Evolutionary conservation across 1,140 invertebrate genomes (phyloP), one percentile per base, ranked within the genome.

Genomic region (Drosophila obscura): DNA sequence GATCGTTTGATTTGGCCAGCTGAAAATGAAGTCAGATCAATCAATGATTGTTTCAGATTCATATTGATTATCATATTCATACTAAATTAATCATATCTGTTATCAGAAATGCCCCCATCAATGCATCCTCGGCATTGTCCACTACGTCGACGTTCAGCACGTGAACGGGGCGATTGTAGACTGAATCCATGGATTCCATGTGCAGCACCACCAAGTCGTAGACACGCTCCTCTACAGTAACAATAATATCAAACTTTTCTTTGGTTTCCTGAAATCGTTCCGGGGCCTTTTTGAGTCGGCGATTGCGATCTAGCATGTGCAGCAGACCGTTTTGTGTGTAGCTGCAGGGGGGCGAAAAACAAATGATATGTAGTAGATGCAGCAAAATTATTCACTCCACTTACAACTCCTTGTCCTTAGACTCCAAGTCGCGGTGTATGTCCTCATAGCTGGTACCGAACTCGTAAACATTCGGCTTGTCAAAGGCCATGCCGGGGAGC

Each of bases 81-180:
- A 97, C 97, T 94, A 97, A 95, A 51, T 95, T 95, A 51, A 98
- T 96, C 92, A 99, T 94, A 93, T 99, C 98, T 92, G 96, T 97
- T 68, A 99, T 98, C 65, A 99, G 93, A 93, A 99, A 99, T n/a
- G 99, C 99, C 67, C 99, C 99, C 89, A 99, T 96, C n/a, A 98
- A 98, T 0, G 99, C 99, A 92, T 99, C 99, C 93, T 99, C 99
- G 68, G 99, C 98, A 93, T 99, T 99, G 93, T 99, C 99, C 92
- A 98, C 97, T 91, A 99, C 99, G 90, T 99, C 98, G 78, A 99
- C 96, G 92, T 99, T 99, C 26, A 99, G 96, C 11, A 99, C 95
- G 93, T 99, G 99, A 1, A 97, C 97, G 7, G 97, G 96, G 57
- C 96, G 95, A 92, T 96, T 97, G 64, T 95, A 94, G 57, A 94